A percentile compares a stretch with the other conserved stretches of the same genome.
These are phyloP conservation scores for Junonia oenone DNA, from an alignment of 2,888 invertebrate genomes.

Conservation along the genomic window DNA sequence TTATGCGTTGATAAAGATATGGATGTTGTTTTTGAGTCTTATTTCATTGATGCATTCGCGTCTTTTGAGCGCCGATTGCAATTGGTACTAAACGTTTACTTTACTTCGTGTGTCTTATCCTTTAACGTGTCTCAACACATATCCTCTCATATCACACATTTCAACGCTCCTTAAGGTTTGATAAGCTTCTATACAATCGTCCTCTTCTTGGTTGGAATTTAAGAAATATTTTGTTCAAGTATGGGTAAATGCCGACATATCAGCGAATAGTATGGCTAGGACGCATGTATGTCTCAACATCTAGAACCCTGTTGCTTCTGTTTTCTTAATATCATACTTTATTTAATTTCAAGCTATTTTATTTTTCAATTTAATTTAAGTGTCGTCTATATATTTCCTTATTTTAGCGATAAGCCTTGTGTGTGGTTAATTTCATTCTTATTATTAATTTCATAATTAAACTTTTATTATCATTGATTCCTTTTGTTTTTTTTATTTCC, in stretches of 20 bases:
- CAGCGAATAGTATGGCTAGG: slow-evolving; percentile 62
- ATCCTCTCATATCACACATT: slow-evolving; percentile 71
- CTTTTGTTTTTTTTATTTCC: slow-evolving; percentile 65
- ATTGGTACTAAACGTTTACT: slow-evolving; percentile 20
- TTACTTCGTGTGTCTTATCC: slow-evolving; percentile 6
- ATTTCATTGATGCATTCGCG: slow-evolving; percentile 21
- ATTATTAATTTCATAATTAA: slow-evolving; percentile 78
- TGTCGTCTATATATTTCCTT: slow-evolving; percentile 57
- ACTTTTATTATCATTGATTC: slow-evolving; percentile 73
- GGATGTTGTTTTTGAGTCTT: slow-evolving; percentile 57
- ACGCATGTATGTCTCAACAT: slow-evolving; percentile 42
- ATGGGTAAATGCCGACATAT: slow-evolving; percentile 61
- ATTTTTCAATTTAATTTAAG: slow-evolving; percentile 49
- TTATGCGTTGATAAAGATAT: slow-evolving; percentile 70
- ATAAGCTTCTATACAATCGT: slow-evolving; percentile 56
- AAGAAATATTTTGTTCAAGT: neutral
- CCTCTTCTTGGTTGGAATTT: slow-evolving; percentile 18
- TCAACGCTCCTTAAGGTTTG: slow-evolving; percentile 41
- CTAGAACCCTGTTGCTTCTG: slow-evolving; percentile 34
- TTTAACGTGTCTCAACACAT: slow-evolving; percentile 42
- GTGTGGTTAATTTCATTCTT: slow-evolving; percentile 78
- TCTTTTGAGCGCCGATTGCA: slow-evolving; percentile 15
- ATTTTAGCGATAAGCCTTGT: slow-evolving; percentile 73
- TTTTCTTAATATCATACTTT: slow-evolving; percentile 31
- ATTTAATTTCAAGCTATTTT: slow-evolving; percentile 28